A percentile compares a stretch with the other conserved stretches of the same genome.
phyloP scores from a whole-genome alignment of 1,140 invertebrate genomes.

The Nephotettix cincticeps region DNA sequence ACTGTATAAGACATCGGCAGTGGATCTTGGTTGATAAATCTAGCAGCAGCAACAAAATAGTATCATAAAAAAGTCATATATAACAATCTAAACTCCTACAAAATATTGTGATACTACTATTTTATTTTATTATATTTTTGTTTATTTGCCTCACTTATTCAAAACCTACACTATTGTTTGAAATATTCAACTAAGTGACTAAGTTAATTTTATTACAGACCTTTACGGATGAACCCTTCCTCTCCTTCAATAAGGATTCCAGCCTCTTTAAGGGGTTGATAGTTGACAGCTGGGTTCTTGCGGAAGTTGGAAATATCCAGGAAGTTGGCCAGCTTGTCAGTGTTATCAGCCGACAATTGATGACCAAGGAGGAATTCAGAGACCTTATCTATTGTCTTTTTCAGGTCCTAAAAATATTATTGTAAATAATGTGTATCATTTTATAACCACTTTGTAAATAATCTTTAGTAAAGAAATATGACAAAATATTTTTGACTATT shows the following conservation, averaged over 20 bases:
- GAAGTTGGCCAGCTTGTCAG: slow-evolving; percentile 57
- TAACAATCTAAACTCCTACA: too few relatives aligned
- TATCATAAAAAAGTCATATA: too few relatives aligned
- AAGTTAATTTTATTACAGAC: slow-evolving; percentile 29
- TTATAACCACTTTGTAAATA: too few relatives aligned
- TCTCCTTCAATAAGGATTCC: slow-evolving; percentile 36
- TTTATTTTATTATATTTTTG: too few relatives aligned
- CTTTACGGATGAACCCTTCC: slow-evolving; percentile 41
- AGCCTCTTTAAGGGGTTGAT: slow-evolving; percentile 34
- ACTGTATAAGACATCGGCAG: too few relatives aligned
- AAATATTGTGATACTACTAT: too few relatives aligned
- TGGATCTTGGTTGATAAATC: too few relatives aligned
- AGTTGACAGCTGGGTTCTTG: slow-evolving; percentile 47
- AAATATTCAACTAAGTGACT: too few relatives aligned
- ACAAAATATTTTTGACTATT: background rate
- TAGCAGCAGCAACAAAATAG: too few relatives aligned
- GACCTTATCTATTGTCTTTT: slow-evolving; percentile 43
- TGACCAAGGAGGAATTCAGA: slow-evolving; percentile 58
- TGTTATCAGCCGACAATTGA: slow-evolving; percentile 49
- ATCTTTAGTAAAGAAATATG: background rate
- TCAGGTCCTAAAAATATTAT: slow-evolving; percentile 18
- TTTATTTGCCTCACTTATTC: too few relatives aligned
- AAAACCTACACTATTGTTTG: too few relatives aligned
- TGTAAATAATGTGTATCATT: background rate
- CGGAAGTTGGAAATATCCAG: slow-evolving; percentile 55